Evolutionary conservation across 2,797 vertebrate species (phyloP).

Genomic region (Oreochromis grahami): DNA sequence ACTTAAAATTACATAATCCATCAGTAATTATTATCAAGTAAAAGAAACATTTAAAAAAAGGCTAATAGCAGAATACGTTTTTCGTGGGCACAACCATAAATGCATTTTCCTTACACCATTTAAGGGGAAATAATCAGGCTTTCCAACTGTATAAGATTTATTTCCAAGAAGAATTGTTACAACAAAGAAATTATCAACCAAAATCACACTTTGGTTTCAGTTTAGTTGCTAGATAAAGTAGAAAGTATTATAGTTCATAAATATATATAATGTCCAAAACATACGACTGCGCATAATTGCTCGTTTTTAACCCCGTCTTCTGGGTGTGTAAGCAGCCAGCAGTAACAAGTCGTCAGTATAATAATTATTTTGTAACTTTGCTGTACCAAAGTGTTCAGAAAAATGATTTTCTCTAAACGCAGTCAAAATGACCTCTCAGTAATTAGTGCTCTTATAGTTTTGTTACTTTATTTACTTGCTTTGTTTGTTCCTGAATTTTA

Average conservation of each 20-base stretch:
- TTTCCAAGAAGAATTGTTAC: neutral
- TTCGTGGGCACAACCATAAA: neutral
- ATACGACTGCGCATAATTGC: neutral
- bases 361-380: neutral
- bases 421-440: neutral
- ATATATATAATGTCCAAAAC: neutral
- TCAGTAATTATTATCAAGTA: neutral
- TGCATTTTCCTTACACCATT: neutral
- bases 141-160: neutral
- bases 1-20: neutral
- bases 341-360: neutral
- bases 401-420: neutral
- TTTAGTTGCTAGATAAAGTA: neutral
- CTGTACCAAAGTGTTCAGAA: neutral
- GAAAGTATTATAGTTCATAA: neutral
- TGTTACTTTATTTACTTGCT: neutral
- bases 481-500: neutral
- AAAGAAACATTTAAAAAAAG: neutral
- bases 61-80: rapidly evolving
- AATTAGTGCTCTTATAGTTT: neutral
- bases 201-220: neutral
- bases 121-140: neutral
- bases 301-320: neutral
- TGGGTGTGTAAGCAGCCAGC: neutral
- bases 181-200: neutral